These are phyloP conservation scores for Dyspetes luteomarginatus DNA, from an alignment of 2,888 invertebrate genomes.

Conservation along the genomic window DNA sequence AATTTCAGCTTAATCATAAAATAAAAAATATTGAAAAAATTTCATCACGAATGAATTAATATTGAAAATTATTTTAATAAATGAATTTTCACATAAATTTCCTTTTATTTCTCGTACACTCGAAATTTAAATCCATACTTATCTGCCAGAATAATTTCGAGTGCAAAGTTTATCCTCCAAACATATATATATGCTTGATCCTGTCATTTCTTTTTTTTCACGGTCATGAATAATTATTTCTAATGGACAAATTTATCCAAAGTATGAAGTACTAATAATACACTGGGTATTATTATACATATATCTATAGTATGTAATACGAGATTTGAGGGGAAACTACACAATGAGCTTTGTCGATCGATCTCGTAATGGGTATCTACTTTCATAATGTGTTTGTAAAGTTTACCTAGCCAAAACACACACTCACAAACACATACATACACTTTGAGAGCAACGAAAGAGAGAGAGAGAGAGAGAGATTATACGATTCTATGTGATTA, in stretches of 20 bases:
- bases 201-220: too few relatives aligned
- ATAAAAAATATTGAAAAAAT: too few relatives aligned
- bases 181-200: too few relatives aligned
- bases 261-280: slow-evolving; percentile 4
- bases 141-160: too few relatives aligned
- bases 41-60: too few relatives aligned
- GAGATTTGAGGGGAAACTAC: slow-evolving; percentile 5
- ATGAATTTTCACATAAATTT: too few relatives aligned
- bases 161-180: too few relatives aligned
- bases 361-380: slow-evolving; percentile 55
- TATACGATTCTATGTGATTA: slow-evolving; percentile 59
- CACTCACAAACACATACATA: background rate
- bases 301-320: slow-evolving; percentile 1
- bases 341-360: slow-evolving; percentile 57
- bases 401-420: background rate
- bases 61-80: too few relatives aligned
- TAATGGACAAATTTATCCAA: background rate
- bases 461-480: slow-evolving; percentile 28
- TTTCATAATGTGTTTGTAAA: slow-evolving; percentile 55
- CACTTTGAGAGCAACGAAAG: background rate
- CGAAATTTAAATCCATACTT: too few relatives aligned
- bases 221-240: too few relatives aligned
- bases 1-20: too few relatives aligned
- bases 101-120: too few relatives aligned
- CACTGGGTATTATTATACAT: background rate